Conservation (phyloP, 2,888 invertebrate genomes). For the Eilema griseolum region DNA sequence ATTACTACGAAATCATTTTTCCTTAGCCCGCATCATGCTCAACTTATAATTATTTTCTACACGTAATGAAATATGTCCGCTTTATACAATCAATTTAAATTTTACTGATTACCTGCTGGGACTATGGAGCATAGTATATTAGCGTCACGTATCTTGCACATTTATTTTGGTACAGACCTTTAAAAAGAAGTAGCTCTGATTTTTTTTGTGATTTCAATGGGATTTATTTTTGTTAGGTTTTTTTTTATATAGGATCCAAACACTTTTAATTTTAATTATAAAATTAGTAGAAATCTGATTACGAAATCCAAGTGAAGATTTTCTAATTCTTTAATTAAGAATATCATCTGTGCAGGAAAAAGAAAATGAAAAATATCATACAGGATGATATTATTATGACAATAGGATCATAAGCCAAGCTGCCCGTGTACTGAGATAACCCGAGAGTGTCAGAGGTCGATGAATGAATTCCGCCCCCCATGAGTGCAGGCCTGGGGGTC, state of each 20-base stretch:
- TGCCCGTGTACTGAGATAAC: too few species aligned
- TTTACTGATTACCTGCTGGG: neutral
- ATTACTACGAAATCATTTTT: slow-evolving; percentile 2
- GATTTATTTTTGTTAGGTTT: neutral
- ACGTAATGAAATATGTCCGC: neutral
- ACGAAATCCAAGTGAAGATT: too few species aligned
- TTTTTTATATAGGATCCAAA: too few species aligned
- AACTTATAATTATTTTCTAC: neutral
- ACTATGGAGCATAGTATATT: neutral
- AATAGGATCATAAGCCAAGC: too few species aligned
- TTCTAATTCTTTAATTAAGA: too few species aligned
- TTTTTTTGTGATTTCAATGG: neutral
- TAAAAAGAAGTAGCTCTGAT: neutral
- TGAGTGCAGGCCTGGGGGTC: too few species aligned
- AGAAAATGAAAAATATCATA: too few species aligned
- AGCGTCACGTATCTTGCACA: neutral
- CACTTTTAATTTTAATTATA: neutral
- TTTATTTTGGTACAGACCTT: neutral
- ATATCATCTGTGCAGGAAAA: too few species aligned
- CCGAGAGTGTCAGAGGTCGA: too few species aligned
- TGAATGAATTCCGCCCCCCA: too few species aligned
- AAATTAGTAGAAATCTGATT: neutral
- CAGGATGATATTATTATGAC: too few species aligned
- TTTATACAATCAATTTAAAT: slow-evolving; percentile 4
- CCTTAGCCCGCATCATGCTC: neutral